Conservation (phyloP, 53 echinoderm and acorn worm species). For the Crossaster papposus region DNA sequence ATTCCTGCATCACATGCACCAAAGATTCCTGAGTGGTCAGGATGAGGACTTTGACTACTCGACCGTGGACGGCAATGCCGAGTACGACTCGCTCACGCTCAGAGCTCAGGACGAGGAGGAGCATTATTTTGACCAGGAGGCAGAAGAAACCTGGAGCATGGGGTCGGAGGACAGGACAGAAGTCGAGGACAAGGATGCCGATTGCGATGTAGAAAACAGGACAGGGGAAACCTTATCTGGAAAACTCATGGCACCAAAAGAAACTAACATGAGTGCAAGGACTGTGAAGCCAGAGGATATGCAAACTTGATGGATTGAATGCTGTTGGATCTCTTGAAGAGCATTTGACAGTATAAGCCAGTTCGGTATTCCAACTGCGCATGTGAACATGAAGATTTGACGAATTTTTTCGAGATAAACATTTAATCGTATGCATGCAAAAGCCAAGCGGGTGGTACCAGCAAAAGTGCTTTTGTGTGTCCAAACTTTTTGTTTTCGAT, state of each 20-base stretch:
- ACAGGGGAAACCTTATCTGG: background rate
- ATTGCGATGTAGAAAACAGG: background rate
- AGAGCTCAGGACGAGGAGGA: slow-evolving; percentile 88
- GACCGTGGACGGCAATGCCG: slow-evolving; percentile 81
- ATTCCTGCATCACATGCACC: slow-evolving; percentile 83
- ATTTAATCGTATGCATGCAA: too few relatives aligned
- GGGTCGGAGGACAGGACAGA: background rate
- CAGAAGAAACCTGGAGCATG: slow-evolving; percentile 30
- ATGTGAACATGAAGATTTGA: too few relatives aligned
- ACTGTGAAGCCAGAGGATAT: background rate
- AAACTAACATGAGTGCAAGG: background rate
- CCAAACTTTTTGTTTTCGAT: too few relatives aligned
- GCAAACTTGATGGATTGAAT: background rate
- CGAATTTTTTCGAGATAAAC: too few relatives aligned
- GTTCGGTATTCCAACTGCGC: too few relatives aligned
- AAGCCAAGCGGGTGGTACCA: too few relatives aligned
- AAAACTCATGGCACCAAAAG: background rate
- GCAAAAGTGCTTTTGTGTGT: too few relatives aligned
- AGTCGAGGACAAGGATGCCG: background rate
- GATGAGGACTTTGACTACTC: slow-evolving; percentile 91
- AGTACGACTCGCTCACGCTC: slow-evolving; percentile 87
- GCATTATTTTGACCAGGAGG: slow-evolving; percentile 87
- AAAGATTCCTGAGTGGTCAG: slow-evolving; percentile 79
- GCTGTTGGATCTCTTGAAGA: background rate
- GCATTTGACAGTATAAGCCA: background rate